Percentiles rank a stretch among this genome's conserved stretches.
Conservation (phyloP, 2,888 invertebrate species). For the Agrilus mali region DNA sequence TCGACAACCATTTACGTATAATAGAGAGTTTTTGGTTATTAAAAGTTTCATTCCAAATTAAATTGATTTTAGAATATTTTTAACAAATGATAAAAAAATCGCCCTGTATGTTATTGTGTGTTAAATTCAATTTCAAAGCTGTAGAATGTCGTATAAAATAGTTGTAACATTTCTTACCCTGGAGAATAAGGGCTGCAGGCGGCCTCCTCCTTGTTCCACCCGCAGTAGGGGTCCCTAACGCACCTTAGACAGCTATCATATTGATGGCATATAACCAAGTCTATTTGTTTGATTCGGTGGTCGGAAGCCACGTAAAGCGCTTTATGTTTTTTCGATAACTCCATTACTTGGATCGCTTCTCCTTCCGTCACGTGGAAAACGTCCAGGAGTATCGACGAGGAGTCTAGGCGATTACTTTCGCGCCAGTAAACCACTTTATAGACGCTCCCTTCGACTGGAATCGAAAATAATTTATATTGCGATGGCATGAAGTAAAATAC, state of each 20-base stretch:
- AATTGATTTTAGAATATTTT: no score
- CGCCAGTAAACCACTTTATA: slow-evolving; percentile 91
- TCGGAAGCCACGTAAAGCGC: slow-evolving; percentile 85
- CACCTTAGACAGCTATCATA: slow-evolving; percentile 89
- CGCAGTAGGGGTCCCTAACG: slow-evolving; percentile 92
- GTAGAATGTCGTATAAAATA: not conserved
- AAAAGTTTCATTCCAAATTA: no score
- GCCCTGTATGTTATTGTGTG: no score
- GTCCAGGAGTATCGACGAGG: slow-evolving; percentile 76
- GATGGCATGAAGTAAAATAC: not conserved
- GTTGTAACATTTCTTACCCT: slow-evolving; percentile 44
- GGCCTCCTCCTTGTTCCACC: slow-evolving; percentile 85
- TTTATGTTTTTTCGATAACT: slow-evolving; percentile 79
- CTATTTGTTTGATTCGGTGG: slow-evolving; percentile 75
- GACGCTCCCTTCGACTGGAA: slow-evolving; percentile 72
- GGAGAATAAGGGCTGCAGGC: slow-evolving; percentile 78
- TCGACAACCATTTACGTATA: no score
- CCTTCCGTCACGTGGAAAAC: slow-evolving; percentile 85
- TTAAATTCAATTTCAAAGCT: not conserved
- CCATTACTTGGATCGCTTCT: slow-evolving; percentile 85
- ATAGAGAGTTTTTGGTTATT: no score
- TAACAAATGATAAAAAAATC: no score
- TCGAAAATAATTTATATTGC: slow-evolving; percentile 2
- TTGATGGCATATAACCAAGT: slow-evolving; percentile 78
- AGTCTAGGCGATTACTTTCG: slow-evolving; percentile 52